Conservation (phyloP, 23 tunicate genomes). For the Ascidia mentula region DNA sequence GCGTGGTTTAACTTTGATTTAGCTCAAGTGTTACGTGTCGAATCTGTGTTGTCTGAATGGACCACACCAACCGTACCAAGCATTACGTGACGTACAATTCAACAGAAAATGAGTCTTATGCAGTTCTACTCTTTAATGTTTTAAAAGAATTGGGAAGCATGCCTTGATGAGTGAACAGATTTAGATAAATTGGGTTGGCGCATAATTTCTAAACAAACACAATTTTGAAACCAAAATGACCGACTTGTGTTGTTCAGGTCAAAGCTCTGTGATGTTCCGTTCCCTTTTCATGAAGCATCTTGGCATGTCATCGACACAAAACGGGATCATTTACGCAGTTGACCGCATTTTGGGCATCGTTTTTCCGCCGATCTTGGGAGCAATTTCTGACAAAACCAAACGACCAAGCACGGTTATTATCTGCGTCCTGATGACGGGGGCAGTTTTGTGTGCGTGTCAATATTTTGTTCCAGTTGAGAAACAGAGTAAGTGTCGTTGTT, state of each 20-base stretch:
- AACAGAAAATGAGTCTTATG: too few species aligned
- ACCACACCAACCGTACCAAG: too few species aligned
- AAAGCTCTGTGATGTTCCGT: slow-evolving; percentile 26
- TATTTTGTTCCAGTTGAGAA: slow-evolving; percentile 10
- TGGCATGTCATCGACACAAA: slow-evolving; percentile 64
- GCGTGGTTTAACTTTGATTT: too few species aligned
- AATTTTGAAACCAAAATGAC: neutral
- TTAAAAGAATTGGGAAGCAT: neutral
- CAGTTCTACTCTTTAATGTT: too few species aligned
- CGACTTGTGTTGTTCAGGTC: slow-evolving; percentile 15
- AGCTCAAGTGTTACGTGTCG: too few species aligned
- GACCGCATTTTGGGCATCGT: slow-evolving; percentile 47
- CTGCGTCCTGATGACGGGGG: slow-evolving; percentile 18
- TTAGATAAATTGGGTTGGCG: neutral
- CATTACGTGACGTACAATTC: too few species aligned
- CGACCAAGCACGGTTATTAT: slow-evolving; percentile 22
- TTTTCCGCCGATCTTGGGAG: slow-evolving; percentile 45
- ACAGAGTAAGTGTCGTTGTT: too few species aligned
- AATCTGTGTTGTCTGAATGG: too few species aligned
- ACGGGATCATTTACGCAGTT: slow-evolving; percentile 40
- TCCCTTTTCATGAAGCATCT: slow-evolving; percentile 44
- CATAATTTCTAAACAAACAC: neutral
- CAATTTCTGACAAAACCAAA: slow-evolving; percentile 30
- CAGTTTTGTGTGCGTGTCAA: neutral
- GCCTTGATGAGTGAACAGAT: neutral